A percentile compares a stretch with the other conserved stretches of the same genome.
Conservation (phyloP, 2,113 vertebrate genomes). For the Aramus guarauna region DNA sequence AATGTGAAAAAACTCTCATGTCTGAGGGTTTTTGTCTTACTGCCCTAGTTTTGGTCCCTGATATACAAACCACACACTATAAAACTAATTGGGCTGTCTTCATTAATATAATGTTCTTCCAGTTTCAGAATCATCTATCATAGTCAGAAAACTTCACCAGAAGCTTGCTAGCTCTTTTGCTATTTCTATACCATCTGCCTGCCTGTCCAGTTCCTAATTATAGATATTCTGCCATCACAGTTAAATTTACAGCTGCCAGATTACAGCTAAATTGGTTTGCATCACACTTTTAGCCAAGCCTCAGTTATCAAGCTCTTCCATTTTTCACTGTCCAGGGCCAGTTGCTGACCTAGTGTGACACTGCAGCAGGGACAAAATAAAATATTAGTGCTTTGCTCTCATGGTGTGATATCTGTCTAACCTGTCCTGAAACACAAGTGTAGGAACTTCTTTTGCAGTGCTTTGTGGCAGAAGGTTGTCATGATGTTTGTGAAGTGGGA, state of each 20-base stretch:
- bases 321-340: background rate
- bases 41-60: background rate
- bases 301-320: background rate
- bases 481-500: background rate
- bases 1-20: background rate
- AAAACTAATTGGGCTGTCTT: background rate
- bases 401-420: background rate
- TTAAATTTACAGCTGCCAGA: constrained; percentile 26
- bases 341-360: background rate
- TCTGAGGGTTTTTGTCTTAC: background rate
- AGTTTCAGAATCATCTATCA: constrained; percentile 5
- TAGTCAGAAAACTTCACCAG: background rate
- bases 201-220: background rate
- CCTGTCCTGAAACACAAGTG: background rate
- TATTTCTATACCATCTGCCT: background rate
- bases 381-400: background rate
- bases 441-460: background rate
- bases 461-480: background rate
- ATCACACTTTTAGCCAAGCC: background rate
- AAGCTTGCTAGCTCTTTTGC: background rate
- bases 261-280: background rate
- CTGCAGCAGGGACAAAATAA: background rate
- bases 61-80: background rate
- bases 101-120: constrained; percentile 32
- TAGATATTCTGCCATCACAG: background rate